These are phyloP conservation scores for Pseudochaenichthys georgianus DNA, from an alignment of 2,797 vertebrate genomes.

Conservation along the genomic window DNA sequence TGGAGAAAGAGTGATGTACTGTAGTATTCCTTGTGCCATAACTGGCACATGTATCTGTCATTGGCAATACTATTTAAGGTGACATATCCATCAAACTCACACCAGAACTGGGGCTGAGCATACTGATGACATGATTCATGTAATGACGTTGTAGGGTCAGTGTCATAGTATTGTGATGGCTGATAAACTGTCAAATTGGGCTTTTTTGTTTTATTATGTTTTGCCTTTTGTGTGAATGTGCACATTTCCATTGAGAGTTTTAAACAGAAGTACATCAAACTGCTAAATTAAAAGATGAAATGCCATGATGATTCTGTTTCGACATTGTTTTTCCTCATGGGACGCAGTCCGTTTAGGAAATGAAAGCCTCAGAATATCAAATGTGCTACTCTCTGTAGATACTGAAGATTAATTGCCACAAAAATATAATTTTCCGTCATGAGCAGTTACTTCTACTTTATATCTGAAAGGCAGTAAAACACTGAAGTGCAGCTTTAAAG, in stretches of 20 bases:
- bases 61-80: slow-evolving; percentile 66
- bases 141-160: slow-evolving; percentile 47
- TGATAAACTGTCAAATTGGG: slow-evolving; percentile 32
- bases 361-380: slow-evolving; percentile 17
- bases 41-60: slow-evolving; percentile 71
- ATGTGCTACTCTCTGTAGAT: slow-evolving; percentile 22
- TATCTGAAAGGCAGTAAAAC: slow-evolving; percentile 7
- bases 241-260: neutral
- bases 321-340: slow-evolving; percentile 11
- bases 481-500: neutral
- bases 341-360: slow-evolving; percentile 21
- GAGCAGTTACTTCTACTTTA: neutral
- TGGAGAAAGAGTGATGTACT: slow-evolving; percentile 57
- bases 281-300: slow-evolving; percentile 7
- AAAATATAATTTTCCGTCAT: neutral
- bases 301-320: slow-evolving; percentile 28
- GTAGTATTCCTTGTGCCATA: slow-evolving; percentile 36
- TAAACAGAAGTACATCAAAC: slow-evolving; percentile 15
- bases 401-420: slow-evolving; percentile 44
- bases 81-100: slow-evolving; percentile 64
- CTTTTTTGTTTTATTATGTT: neutral
- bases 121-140: slow-evolving; percentile 44
- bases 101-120: slow-evolving; percentile 21
- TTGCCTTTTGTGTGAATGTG: slow-evolving; percentile 4
- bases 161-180: neutral